Evolutionary conservation across 1,140 invertebrate genomes (phyloP), one percentile per base, ranked within the genome.

Genomic region (Drosophila melanica): DNA sequence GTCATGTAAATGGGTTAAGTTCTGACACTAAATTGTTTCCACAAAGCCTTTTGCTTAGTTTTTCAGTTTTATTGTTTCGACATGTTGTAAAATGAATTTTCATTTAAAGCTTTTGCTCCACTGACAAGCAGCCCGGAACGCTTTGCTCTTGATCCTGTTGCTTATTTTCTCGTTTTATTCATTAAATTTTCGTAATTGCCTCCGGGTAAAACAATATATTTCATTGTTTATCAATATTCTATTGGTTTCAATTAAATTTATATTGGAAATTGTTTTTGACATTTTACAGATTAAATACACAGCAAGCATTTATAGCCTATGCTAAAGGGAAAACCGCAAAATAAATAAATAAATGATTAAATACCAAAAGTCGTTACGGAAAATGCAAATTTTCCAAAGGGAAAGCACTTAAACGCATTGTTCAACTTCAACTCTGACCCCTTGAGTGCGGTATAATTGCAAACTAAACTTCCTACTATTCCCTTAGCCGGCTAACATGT

Each of bases 1-100:
- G 81, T 86, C 82, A 86, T 86, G 81, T 81, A 86, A 86, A 81
- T 86, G 81, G 81, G 77, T 86, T 86, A 81, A 86, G 78, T 86
- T 86, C 81, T 78, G 77, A 81, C 81, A 81, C 77, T 75, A 86
- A 86, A 85, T 78, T 86, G 75, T 67, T 74, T 75, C 62, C 39
- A 60, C 45, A 63, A 62, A 70, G 65, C 70, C 73, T 78, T 78
- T 77, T 69, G 76, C 71, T 68, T 77, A 65, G 37, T 57, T 65
- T 71, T 67, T 35, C 16, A 50, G 10, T 66, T 67, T 63, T 67
- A 47, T 58, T 71, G 60, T 65, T 75, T 65, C 55, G 66, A 75
- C 60, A 50, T 69, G 77, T 45, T 63, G 39, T 35, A 27, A 62
- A 68, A 51, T 69, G 66, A 50, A 60, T 53, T 62, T 69, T 54